A percentile compares a stretch with the other conserved stretches of the same genome.
phyloP scores from a whole-genome alignment of 2,888 invertebrate species.

The Sympetrum striolatum region DNA sequence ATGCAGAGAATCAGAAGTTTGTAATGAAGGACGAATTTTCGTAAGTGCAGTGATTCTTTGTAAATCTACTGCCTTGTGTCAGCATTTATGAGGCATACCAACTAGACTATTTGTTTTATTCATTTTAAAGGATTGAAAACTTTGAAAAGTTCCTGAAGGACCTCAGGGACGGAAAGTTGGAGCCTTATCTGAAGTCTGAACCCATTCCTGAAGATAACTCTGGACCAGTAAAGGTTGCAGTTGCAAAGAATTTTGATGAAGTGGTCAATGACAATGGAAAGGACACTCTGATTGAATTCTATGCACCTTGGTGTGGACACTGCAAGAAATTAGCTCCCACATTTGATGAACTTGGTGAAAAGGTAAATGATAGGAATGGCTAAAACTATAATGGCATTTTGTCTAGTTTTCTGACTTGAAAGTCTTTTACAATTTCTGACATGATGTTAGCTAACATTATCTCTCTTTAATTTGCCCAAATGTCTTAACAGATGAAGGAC shows the following conservation, averaged over 20 bases:
- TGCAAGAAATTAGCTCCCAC: conserved; percentile 95
- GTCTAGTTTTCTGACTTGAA: background rate
- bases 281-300: conserved; percentile 97
- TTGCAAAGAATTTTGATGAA: conserved; percentile 97
- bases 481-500: conserved; percentile 67
- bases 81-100: conserved; percentile 1
- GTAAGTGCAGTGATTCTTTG: conserved; percentile 60
- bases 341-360: conserved; percentile 85
- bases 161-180: conserved; percentile 79
- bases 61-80: background rate
- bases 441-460: too few species aligned
- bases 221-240: conserved; percentile 86
- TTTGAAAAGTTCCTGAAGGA: conserved; percentile 86
- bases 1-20: conserved; percentile 86
- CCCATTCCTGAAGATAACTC: conserved; percentile 84
- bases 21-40: conserved; percentile 89
- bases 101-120: conserved; percentile 1
- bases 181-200: conserved; percentile 95
- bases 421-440: background rate
- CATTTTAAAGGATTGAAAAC: conserved; percentile 75
- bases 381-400: background rate
- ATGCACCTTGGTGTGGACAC: conserved; percentile 99
- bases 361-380: conserved; percentile 61
- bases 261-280: conserved; percentile 88
- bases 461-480: too few species aligned